Conservation (phyloP, 1,140 invertebrate species). For the Dysdera silvatica region DNA sequence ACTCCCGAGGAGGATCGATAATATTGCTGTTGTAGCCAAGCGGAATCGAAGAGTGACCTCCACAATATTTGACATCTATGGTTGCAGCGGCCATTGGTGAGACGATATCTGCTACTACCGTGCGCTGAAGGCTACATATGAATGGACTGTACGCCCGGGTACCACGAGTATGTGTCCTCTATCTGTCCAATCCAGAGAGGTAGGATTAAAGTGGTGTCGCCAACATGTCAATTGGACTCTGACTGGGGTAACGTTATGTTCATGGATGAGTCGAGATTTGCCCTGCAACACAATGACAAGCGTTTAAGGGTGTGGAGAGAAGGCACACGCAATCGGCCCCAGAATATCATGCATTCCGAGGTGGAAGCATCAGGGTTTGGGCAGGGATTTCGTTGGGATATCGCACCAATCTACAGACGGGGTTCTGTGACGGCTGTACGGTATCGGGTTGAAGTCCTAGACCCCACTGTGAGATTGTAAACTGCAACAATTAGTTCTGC, state of each 20-base stretch:
- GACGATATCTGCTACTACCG: conserved; percentile 1
- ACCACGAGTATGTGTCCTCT: not conserved
- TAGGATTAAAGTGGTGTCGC: not conserved
- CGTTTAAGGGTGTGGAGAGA: not conserved
- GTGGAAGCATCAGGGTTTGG: not conserved
- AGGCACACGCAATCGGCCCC: not conserved
- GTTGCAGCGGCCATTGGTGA: not conserved
- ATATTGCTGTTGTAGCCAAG: not conserved
- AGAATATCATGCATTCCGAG: not conserved
- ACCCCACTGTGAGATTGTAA: not conserved
- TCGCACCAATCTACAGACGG: not conserved
- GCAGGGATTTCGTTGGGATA: not conserved
- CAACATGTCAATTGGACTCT: not conserved
- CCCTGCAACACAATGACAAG: not conserved
- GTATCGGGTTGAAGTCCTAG: conserved; percentile 1
- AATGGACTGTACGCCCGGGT: not conserved
- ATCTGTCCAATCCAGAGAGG: not conserved
- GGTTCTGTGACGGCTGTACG: not conserved
- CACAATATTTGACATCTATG: not conserved
- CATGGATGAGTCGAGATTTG: conserved; percentile 1
- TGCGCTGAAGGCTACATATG: not conserved
- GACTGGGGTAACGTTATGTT: not conserved
- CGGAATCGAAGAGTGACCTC: too few relatives aligned
- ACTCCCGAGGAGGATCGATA: not conserved
- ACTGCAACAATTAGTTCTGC: not conserved